phyloP scores from a whole-genome alignment of 2,113 vertebrate species.

The Pagrus major region DNA sequence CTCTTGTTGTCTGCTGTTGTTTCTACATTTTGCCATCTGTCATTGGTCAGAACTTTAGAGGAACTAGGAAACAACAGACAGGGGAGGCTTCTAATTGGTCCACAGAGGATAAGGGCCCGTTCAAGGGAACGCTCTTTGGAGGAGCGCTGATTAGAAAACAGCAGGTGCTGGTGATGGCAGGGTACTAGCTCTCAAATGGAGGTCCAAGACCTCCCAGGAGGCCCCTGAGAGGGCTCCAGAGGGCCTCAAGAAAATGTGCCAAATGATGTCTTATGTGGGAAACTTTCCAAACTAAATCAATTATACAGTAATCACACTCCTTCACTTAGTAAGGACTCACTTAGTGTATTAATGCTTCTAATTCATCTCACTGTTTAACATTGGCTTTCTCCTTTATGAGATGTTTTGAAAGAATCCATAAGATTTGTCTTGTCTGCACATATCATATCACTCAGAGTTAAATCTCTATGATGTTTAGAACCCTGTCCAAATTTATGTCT shows the following conservation, averaged over 20 bases:
- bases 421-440: neutral
- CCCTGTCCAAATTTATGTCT: neutral
- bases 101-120: constrained; percentile 66
- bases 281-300: constrained; percentile 10
- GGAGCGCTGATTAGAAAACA: constrained; percentile 64
- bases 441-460: neutral
- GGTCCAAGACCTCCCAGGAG: constrained; percentile 40
- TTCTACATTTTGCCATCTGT: constrained; percentile 69
- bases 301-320: neutral
- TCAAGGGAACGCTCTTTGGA: constrained; percentile 53
- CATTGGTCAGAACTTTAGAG: constrained; percentile 74
- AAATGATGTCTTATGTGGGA: constrained; percentile 38
- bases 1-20: constrained; percentile 46
- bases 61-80: constrained; percentile 66
- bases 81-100: constrained; percentile 75
- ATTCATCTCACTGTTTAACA: neutral
- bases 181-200: constrained; percentile 31
- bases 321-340: neutral
- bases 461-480: neutral
- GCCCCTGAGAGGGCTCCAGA: constrained; percentile 12
- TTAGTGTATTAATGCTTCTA: neutral
- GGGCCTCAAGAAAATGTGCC: constrained; percentile 44
- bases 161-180: constrained; percentile 58
- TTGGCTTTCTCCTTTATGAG: neutral
- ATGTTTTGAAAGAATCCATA: neutral